Base-by-base conservation (phyloP, 2,888 invertebrate species). In the Chymomyza caudatula region DNA sequence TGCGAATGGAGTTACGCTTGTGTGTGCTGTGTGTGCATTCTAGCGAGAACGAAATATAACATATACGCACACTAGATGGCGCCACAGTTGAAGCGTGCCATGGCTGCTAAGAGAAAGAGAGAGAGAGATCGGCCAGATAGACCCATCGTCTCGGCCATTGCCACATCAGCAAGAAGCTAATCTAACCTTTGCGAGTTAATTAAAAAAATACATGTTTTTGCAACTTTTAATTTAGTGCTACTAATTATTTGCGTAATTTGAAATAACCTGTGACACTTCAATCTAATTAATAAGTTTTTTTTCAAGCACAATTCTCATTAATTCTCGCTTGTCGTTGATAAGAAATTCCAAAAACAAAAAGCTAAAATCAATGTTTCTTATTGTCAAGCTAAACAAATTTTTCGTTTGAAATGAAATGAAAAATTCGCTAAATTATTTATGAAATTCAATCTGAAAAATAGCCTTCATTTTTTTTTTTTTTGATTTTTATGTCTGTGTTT, bases 381-480 rank as follows among this genome's bases (percentile, higher is more conserved):
- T 4, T 47, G 47, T 44, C n/a, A 15, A 15, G 44, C 17, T 15
- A 15, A 44, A 44, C 1, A 1, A 22, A 23, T 19, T 47, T 20
- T 5, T 6, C 37, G n/a, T 43, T 53, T 22, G 15, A 37, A 51
- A 42, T 25, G 25, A 57, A 13, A 56, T 13, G 25, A 58, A 54
- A 52, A 49, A 37, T 23, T 13, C 15, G 47, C 51, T 57, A 17
- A 61, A 61, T 57, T 51, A 52, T 66, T 60, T 63, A 37, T 51
- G 37, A 63, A 71, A 47, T 60, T 69, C 53, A 42, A 65, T 61
- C 15, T 67, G 49, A 15, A 57, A 51, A 60, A 6, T 43, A 15
- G 37, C 29, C 54, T 67, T 61, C 29, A 58, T 22, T 61, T 58
- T 47, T 58, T 55, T 11, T 15, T 11, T 4, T 29, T 29, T 1